phyloP scores from a whole-genome alignment of 2,797 vertebrate genomes.

The Morus bassanus region DNA sequence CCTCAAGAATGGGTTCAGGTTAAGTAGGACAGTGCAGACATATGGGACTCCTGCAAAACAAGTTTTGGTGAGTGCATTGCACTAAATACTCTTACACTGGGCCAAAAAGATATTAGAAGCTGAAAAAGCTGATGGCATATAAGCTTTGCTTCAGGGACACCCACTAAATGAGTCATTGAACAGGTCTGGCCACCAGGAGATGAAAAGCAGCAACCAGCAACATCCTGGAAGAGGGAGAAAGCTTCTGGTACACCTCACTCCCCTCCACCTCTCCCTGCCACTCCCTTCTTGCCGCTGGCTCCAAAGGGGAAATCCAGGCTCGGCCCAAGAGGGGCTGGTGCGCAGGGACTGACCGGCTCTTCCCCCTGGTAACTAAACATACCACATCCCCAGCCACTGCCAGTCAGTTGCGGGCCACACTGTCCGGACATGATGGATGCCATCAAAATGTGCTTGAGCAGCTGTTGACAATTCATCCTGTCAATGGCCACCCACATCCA shows the following conservation, averaged over 20 bases:
- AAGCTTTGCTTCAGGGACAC: neutral
- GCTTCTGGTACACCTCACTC: neutral
- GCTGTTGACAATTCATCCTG: neutral
- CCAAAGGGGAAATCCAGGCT: neutral
- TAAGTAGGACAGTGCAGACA: neutral
- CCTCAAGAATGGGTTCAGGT: neutral
- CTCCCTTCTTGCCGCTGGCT: neutral
- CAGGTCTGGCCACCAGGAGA: neutral
- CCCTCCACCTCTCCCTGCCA: neutral
- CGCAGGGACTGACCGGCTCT: accelerated
- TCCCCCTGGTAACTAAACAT: neutral
- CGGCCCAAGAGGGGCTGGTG: neutral
- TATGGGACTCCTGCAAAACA: neutral
- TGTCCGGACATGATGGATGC: accelerated
- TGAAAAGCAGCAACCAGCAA: neutral
- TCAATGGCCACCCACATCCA: neutral
- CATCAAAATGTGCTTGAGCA: neutral
- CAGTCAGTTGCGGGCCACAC: accelerated
- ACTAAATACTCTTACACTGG: neutral
- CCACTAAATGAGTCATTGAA: neutral
- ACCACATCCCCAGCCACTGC: neutral
- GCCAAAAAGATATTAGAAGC: neutral
- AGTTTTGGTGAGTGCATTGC: neutral
- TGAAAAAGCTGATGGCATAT: neutral
- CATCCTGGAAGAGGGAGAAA: neutral